These are phyloP conservation scores for Coilia nasus DNA, from an alignment of 2,797 vertebrate genomes.

Conservation along the genomic window DNA sequence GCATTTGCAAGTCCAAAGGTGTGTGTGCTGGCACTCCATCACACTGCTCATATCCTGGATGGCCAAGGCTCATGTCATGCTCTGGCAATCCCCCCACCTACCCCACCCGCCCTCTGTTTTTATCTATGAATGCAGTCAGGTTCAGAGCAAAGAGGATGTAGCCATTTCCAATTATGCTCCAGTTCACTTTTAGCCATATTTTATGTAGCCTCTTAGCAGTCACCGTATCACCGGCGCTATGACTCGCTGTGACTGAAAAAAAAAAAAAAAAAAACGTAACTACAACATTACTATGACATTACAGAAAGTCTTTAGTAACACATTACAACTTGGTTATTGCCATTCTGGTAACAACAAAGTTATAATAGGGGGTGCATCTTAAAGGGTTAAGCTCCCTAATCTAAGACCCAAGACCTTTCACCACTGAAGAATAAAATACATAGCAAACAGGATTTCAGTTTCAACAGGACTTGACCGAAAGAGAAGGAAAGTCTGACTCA, in stretches of 20 bases:
- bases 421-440: background rate
- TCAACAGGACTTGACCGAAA: background rate
- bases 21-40: slow-evolving; percentile 1
- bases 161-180: background rate
- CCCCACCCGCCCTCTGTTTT: background rate
- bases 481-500: background rate
- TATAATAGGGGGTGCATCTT: too few relatives aligned
- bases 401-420: background rate
- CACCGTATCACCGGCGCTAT: too few relatives aligned
- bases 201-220: background rate
- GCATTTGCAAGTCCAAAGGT: slow-evolving; percentile 6
- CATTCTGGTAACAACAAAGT: too few relatives aligned
- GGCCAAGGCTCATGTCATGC: background rate
- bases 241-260: too few relatives aligned
- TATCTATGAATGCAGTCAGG: background rate
- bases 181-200: background rate
- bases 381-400: too few relatives aligned
- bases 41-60: slow-evolving; percentile 2
- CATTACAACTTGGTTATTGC: too few relatives aligned
- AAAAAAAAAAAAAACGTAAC: too few relatives aligned
- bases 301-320: too few relatives aligned
- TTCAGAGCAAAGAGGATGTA: background rate
- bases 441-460: background rate
- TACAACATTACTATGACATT: too few relatives aligned
- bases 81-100: background rate